Base-by-base conservation (phyloP, 2,113 vertebrate species). In the Anser brachyrhynchus region DNA sequence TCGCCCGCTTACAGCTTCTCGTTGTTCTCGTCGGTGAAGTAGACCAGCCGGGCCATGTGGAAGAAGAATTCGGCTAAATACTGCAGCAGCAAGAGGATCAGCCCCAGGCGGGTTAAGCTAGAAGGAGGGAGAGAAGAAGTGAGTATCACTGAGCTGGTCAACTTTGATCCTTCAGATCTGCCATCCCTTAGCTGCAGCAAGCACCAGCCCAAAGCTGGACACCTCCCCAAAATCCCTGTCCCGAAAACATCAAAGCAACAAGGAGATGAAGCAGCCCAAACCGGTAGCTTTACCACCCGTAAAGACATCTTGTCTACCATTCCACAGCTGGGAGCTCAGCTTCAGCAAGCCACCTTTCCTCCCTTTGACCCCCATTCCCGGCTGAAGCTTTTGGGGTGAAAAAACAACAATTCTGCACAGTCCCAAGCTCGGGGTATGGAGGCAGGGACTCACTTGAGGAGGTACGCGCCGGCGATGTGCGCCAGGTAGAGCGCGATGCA, bases 21-120 rank as follows among this genome's bases (percentile, higher is more conserved):
- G 11, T 99, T 99, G 97, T 98, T 99, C 97, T 99, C 99, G 4
- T 99, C 99, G 0, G 98, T 98, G 49, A 99, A 99, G 98, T 98
- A 99, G 97, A 99, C 98, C 80, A 99, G 98, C 10, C 98, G 98
- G 8, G 99, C 99, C 62, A 98, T 97, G 96, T 99, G 99, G 96
- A 99, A 99, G 91, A 98, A 98, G 93, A 99, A 97, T 95, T 99
- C 99, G 0, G 99, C 99, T 6, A 98, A 95, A 52, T 99, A 99
- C 97, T 99, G 99, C 78, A 99, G 97, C 85, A 99, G 98, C 94
- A 99, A 96, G 65, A 99, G 97, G 71, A 99, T 98, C 91, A 99
- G 95, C 51, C 99, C 99, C 95, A 99, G 49, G 83, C 99, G 99
- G 37, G 98, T 99, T 93, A 99, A 96, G 96, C 99, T 99, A 62